Evolutionary conservation across 1,140 invertebrate species (phyloP), one percentile per base, ranked within the genome.

Genomic region (Stegodyphus dumicola): DNA sequence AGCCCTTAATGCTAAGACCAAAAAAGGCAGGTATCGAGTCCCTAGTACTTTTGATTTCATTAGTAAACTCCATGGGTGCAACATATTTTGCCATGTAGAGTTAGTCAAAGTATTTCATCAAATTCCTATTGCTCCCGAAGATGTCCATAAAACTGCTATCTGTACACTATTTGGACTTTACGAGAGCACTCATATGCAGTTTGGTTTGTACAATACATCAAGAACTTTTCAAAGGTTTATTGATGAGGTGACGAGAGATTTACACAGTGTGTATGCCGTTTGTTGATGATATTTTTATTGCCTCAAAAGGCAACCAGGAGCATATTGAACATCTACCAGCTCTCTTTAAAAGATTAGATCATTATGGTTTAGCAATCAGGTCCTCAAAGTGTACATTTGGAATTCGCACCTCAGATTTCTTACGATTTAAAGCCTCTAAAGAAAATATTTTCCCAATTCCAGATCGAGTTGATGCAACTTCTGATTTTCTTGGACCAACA

Each of bases 401-500:
- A 7, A 49, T 33, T 33, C 17, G 7, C 11, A 13, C 33, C 11
- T 7, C 49, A 73, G n/a, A 73, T 48, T 73, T 73, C 49, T 17
- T 73, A 13, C 11, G 70, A 48, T 73, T 7, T 33, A 87, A 89
- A 5, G 87, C 91, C 49, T 87, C 89, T 67, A 71, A 88, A 84
- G 60, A 90, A 33, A 90, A 90, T 54, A 75, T 91, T 5, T 87
- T 83, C 80, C 88, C 90, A n/a, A 88, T 90, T 86, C 77, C 74
- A 65, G 88, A 87, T 10, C 90, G 90, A 85, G 83, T 92, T 11
- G 65, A 87, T 77, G 89, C 90, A n/a, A 91, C 92, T 51, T 67
- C 66, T 56, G 75, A 90, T 54, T 87, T 89, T 49, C 85, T 71
- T 49, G 49, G 53, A 49, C 91, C 90, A 13, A 83, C 80, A 66